These are phyloP conservation scores for Lithophane leautieri DNA, from an alignment of 2,888 invertebrate species.

Conservation along the genomic window DNA sequence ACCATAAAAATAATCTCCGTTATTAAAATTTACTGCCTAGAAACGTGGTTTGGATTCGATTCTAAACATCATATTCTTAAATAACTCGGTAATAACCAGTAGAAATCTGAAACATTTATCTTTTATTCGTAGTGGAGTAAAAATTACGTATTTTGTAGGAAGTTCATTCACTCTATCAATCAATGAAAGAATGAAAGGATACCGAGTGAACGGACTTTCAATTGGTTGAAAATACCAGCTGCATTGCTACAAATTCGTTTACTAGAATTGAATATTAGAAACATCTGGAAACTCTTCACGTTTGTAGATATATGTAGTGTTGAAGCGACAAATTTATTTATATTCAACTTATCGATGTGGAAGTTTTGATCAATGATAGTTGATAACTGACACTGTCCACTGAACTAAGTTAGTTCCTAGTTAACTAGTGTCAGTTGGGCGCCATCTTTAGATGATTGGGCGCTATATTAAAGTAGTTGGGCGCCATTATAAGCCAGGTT, in stretches of 20 bases:
- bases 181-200: conserved; percentile 29
- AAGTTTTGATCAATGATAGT: background rate
- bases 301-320: conserved; percentile 11
- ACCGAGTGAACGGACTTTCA: conserved; percentile 31
- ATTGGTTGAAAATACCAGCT: conserved; percentile 26
- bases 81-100: background rate
- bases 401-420: no score
- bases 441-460: background rate
- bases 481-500: background rate
- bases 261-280: conserved; percentile 42
- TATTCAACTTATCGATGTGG: background rate
- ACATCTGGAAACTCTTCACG: conserved; percentile 21
- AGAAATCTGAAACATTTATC: background rate
- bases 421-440: background rate
- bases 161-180: conserved; percentile 24
- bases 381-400: no score
- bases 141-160: background rate
- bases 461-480: background rate
- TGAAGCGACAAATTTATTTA: background rate
- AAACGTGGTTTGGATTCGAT: background rate
- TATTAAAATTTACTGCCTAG: background rate
- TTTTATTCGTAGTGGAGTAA: background rate
- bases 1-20: background rate
- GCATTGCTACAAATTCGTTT: conserved; percentile 27
- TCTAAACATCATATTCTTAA: conserved; percentile 12